Base-by-base conservation (phyloP, 2,113 vertebrate genomes). In the Butastur rufipennis region DNA sequence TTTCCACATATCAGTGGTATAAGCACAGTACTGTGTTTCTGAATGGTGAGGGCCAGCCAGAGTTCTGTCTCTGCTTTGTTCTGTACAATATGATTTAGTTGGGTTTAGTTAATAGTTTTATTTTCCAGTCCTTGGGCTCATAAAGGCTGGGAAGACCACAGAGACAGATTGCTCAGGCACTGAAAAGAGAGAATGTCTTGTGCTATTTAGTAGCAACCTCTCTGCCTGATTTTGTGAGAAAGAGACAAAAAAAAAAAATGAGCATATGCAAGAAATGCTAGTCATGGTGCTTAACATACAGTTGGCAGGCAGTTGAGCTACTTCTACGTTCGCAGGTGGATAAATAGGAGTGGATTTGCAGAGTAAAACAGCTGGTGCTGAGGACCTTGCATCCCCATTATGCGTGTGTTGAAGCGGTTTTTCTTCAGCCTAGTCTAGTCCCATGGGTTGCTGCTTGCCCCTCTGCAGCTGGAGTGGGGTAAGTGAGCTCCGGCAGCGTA, bases 161-260 rank as follows among this genome's bases (percentile, higher is more conserved):
- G 84, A 94, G 74, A 73, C 86, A 95, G 88, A 79, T 93, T 96
- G 88, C 77, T 68, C 23, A 65, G 85, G 52, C 77, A 38, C 36
- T 48, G 68, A n/a, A 65, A 68, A 36, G 34, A 75, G 45, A 42
- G 83, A 81, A 84, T 91, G 56, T 47, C 73, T 87, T 89, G 88
- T 92, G 88, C 68, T 95, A 11, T 50, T 78, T 17, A 86, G 55
- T 80, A 91, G 61, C 73, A 81, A 52, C 19, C 59, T 59, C 72
- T 65, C 50, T 61, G 86, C 55, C 59, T 78, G 75, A 3, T 63
- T 71, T 56, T 72, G 70, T 6, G 66, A 36, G n/a, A 77, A 48
- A 36, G 21, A 73, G 29, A 58, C 36, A 43, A 34, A 63, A 66
- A 31, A n/a, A 32, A 45, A 27, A 42, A 66, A 53, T 2, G 45